A percentile compares a stretch with the other conserved stretches of the same genome.
phyloP scores from a whole-genome alignment of 2,797 vertebrate species.

The Typhlichthys eigenmanni region DNA sequence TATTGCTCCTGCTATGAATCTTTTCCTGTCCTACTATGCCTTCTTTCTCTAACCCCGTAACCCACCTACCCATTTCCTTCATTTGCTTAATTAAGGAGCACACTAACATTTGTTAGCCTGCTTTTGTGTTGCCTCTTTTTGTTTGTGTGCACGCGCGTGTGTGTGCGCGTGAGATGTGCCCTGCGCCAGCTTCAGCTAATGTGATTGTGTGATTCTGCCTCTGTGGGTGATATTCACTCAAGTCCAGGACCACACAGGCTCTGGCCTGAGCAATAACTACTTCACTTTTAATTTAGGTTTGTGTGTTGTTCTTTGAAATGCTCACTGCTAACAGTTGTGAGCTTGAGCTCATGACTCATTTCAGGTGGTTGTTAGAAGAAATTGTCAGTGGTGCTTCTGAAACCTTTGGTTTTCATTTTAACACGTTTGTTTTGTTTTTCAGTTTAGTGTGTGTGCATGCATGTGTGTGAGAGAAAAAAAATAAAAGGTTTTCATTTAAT shows the following conservation, averaged over 20 bases:
- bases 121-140: conserved; percentile 46
- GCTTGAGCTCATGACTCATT: not conserved
- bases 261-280: too few relatives aligned
- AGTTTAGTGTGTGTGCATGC: too few relatives aligned
- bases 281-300: too few relatives aligned
- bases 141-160: too few relatives aligned
- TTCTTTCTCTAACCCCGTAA: not conserved
- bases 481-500: too few relatives aligned
- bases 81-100: conserved; percentile 70
- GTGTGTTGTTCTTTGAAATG: too few relatives aligned
- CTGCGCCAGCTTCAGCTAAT: conserved; percentile 42
- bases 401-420: too few relatives aligned
- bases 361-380: too few relatives aligned
- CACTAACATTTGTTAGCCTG: conserved; percentile 72
- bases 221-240: not conserved
- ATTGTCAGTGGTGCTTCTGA: too few relatives aligned
- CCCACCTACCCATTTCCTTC: conserved; percentile 9
- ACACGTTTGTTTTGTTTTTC: too few relatives aligned
- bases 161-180: conserved; percentile 29
- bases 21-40: conserved; percentile 6
- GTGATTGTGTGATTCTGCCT: conserved; percentile 38
- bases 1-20: conserved; percentile 4
- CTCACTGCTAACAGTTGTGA: not conserved
- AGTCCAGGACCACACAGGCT: too few relatives aligned
- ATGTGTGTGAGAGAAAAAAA: too few relatives aligned